Evolutionary conservation across 2,113 vertebrate species (phyloP).

Genomic region (Phycodurus eques): DNA sequence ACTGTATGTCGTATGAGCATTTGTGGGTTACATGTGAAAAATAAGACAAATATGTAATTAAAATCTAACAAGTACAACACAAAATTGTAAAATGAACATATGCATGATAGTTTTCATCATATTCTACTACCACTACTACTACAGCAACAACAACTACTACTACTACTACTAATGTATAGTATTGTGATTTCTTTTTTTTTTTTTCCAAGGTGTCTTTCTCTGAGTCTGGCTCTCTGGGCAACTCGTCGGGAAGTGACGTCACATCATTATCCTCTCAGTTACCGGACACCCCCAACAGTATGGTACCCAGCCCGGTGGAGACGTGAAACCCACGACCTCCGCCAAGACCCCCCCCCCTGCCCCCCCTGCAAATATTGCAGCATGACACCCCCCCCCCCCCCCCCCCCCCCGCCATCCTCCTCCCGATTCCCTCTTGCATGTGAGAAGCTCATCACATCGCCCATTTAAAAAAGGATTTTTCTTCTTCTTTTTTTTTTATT

Average conservation of each 20-base stretch:
- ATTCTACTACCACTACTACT: no score
- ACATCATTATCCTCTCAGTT: conserved; percentile 92
- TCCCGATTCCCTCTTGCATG: conserved; percentile 52
- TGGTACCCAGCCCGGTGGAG: conserved; percentile 95
- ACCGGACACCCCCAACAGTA: conserved; percentile 95
- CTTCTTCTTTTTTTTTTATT: conserved; percentile 4
- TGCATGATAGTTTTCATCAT: no score
- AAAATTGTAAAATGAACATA: background rate
- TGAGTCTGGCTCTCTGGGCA: conserved; percentile 88
- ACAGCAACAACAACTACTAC: no score
- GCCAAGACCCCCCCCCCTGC: conserved; percentile 34
- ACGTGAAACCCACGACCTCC: conserved; percentile 81
- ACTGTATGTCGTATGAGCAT: no score
- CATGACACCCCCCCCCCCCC: conserved; percentile 51
- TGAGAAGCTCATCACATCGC: conserved; percentile 64
- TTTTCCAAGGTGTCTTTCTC: conserved; percentile 90
- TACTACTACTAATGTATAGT: background rate
- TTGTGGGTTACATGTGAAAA: no score
- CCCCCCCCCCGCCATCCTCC: conserved; percentile 28
- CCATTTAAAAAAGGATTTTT: conserved; percentile 44
- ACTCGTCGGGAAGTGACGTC: conserved; percentile 91
- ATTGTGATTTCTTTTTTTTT: background rate
- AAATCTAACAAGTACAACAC: background rate
- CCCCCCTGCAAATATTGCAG: conserved; percentile 69
- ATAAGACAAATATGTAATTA: no score